phyloP scores from a whole-genome alignment of 2,888 invertebrate genomes.

The Julus scanicus region DNA sequence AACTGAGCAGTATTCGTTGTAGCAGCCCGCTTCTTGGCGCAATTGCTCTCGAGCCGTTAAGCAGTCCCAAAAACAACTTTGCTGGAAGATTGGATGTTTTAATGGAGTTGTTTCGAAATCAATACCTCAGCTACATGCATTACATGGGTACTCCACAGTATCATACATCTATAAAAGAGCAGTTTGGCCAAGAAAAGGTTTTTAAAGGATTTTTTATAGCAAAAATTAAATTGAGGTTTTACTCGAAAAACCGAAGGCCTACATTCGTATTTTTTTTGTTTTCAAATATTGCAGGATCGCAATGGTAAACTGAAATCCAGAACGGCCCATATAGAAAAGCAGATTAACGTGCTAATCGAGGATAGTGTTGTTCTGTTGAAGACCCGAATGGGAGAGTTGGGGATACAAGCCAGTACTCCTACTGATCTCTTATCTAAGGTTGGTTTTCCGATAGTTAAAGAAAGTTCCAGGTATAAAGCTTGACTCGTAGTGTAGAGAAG shows the following conservation, averaged over 20 bases:
- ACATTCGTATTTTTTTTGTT: slow-evolving; percentile 30
- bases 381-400: slow-evolving; percentile 89
- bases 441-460: not conserved
- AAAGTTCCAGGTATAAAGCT: too few species aligned
- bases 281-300: slow-evolving; percentile 72
- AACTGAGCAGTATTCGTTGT: slow-evolving; percentile 76
- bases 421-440: slow-evolving; percentile 86
- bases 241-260: not conserved
- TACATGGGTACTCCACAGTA: slow-evolving; percentile 85
- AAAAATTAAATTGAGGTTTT: not conserved
- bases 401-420: slow-evolving; percentile 81
- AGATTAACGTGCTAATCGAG: slow-evolving; percentile 89
- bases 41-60: slow-evolving; percentile 78
- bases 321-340: slow-evolving; percentile 90
- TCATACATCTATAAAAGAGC: slow-evolving; percentile 76
- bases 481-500: too few species aligned
- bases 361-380: slow-evolving; percentile 91
- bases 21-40: slow-evolving; percentile 71
- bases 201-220: not conserved
- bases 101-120: slow-evolving; percentile 85
- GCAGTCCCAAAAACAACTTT: slow-evolving; percentile 77
- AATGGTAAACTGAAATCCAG: slow-evolving; percentile 84
- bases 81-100: slow-evolving; percentile 76
- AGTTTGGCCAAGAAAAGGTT: slow-evolving; percentile 84
- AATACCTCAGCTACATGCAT: slow-evolving; percentile 85